A percentile compares a stretch with the other conserved stretches of the same genome.
Conservation (phyloP, 2,888 invertebrate species). For the Melanostoma scalare region DNA sequence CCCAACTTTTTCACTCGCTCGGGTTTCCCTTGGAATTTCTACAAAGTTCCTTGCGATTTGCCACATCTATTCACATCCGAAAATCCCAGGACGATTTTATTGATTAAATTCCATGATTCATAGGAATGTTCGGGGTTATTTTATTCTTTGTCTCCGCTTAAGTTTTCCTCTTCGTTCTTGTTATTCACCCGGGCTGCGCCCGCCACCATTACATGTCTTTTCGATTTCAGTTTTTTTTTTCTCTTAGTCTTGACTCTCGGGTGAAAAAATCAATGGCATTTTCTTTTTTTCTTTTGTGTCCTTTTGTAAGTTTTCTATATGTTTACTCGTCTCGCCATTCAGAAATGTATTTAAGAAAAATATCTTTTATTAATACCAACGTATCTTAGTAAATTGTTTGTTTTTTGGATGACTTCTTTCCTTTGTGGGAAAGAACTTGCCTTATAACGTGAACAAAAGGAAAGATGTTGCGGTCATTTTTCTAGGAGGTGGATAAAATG, state of each 20-base stretch:
- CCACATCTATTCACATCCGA: conserved; percentile 55
- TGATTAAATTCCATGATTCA: conserved; percentile 72
- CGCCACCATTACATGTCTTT: too few relatives aligned
- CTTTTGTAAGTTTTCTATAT: conserved; percentile 24
- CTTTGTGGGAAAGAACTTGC: background rate
- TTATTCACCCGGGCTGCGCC: background rate
- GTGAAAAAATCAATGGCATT: conserved; percentile 17
- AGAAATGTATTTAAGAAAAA: conserved; percentile 30
- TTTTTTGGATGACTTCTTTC: conserved; percentile 24
- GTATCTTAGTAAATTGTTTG: conserved; percentile 11
- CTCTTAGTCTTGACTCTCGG: background rate
- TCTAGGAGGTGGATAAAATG: too few relatives aligned
- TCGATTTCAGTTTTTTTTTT: conserved; percentile 16
- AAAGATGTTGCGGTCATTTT: too few relatives aligned
- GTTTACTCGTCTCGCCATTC: conserved; percentile 18
- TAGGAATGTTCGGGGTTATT: conserved; percentile 54
- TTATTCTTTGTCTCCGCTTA: conserved; percentile 35
- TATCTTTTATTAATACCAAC: conserved; percentile 20
- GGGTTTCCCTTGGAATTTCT: conserved; percentile 48
- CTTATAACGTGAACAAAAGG: too few relatives aligned
- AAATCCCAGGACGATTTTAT: conserved; percentile 69
- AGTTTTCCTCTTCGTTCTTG: conserved; percentile 17
- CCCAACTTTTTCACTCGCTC: conserved; percentile 12
- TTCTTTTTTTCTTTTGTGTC: conserved; percentile 7
- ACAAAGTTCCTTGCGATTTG: conserved; percentile 53